Base-by-base conservation (phyloP, 2,113 vertebrate species). In the Excalfactoria chinensis region DNA sequence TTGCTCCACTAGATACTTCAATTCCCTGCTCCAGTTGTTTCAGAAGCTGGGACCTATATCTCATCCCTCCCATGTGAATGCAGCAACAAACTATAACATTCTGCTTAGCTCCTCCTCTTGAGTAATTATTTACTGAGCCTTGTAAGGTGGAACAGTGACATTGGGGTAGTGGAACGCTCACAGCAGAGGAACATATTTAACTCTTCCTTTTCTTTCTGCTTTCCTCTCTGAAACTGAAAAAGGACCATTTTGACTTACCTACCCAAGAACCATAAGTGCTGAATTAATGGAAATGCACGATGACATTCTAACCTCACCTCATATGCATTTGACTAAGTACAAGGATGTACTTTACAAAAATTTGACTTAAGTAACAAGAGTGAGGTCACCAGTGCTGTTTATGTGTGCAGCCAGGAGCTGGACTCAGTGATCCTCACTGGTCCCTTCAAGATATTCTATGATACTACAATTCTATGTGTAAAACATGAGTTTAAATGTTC, bases 1-100 rank as follows among this genome's bases (percentile, higher is more conserved):
- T 91, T 94, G 95, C 85, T 93, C 58, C 88, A 81, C 5, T 88
- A 80, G 48, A 84, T 93, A 84, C 83, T 90, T 86, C 88, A 81
- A 88, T 93, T 95, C 90, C 93, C 70, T 96, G 88, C 88, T 95
- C 89, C 91, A 96, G 28, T 83, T 96, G 43, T 79, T 60, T 94
- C 37, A 74, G 58, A 56, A 93, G 13, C 56, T 91, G 48, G 40
- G n/a, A 84, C 26, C n/a, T 51, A 68, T 74, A 53, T 90, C 76
- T 89, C 73, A 51, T 87, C 13, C 60, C 30, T 91, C 69, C 56
- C 83, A 56, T 40, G 56, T 56, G 80, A 94, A 74, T 69, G 34
- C 56, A 71, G 43, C 63, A 93, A 43, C 60, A 93, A 26, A 32
- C 64, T 82, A 70, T 67, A 7, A 3, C 7, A 74, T 59, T 46